These are phyloP conservation scores for Glossophaga mutica DNA, from an alignment of 2,797 vertebrate species.

Conservation along the genomic window DNA sequence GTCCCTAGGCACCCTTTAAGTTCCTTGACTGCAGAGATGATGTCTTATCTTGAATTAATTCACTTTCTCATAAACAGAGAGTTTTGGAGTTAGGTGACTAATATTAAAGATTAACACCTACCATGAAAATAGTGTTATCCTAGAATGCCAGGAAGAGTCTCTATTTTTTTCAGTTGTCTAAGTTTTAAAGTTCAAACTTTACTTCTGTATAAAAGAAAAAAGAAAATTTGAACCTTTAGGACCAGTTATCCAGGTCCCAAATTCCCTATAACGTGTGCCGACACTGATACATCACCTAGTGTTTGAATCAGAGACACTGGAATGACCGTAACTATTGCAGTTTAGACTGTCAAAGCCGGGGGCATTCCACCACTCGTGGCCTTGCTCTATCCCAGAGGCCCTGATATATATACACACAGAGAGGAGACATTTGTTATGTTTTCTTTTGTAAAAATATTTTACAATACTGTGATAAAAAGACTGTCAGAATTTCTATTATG, in stretches of 20 bases:
- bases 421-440: conserved; percentile 10
- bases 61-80: conserved; percentile 1
- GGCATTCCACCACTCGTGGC: neutral
- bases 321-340: conserved; percentile 49
- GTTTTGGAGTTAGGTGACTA: neutral
- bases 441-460: neutral
- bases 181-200: neutral
- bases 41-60: neutral
- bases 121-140: neutral
- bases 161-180: neutral
- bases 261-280: conserved; percentile 27
- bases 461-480: neutral
- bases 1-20: neutral
- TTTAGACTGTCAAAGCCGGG: conserved; percentile 21
- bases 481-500: conserved; percentile 26
- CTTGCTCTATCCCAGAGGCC: neutral
- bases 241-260: conserved; percentile 60
- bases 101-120: neutral
- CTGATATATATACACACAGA: neutral
- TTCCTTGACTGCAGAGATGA: neutral
- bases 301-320: conserved; percentile 60
- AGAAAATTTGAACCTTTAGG: neutral
- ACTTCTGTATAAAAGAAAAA: neutral
- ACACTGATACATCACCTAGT: conserved; percentile 42
- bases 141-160: neutral